phyloP scores from a whole-genome alignment of 1,140 invertebrate species.

The Heliconius hewitsoni region DNA sequence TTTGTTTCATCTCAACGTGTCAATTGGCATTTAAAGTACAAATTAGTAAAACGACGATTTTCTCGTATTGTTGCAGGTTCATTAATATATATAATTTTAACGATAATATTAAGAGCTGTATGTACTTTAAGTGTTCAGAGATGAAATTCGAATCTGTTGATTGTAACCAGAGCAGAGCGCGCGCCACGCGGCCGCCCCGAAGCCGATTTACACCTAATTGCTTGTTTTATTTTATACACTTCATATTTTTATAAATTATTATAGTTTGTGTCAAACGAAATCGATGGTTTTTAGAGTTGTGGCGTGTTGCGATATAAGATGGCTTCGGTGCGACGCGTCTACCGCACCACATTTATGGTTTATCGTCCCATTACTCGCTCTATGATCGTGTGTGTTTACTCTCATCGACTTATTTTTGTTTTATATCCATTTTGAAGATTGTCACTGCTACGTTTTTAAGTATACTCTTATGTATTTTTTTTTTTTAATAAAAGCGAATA shows the following conservation, averaged over 20 bases:
- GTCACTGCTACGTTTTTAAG: constrained; percentile 8
- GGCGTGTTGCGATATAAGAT: constrained; percentile 16
- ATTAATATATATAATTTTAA: constrained; percentile 77
- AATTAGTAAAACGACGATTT: constrained; percentile 81
- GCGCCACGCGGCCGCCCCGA: constrained; percentile 47
- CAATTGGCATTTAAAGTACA: constrained; percentile 82
- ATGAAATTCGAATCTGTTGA: constrained; percentile 71
- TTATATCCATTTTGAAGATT: not conserved
- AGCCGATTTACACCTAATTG: constrained; percentile 31
- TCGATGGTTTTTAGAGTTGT: not conserved
- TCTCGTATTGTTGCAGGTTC: constrained; percentile 81
- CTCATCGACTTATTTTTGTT: not conserved
- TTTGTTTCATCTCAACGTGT: constrained; percentile 77
- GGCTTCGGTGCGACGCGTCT: constrained; percentile 48
- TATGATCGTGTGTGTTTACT: not conserved
- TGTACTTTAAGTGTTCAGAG: constrained; percentile 82
- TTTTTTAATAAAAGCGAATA: constrained; percentile 29
- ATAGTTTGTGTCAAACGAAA: not conserved
- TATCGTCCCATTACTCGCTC: constrained; percentile 46
- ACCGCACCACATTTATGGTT: constrained; percentile 40
- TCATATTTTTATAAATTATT: constrained; percentile 53
- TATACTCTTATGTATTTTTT: constrained; percentile 2
- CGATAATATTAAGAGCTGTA: constrained; percentile 80
- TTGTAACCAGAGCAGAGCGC: constrained; percentile 67
- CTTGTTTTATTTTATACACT: constrained; percentile 44